Percentiles rank a stretch among this genome's conserved stretches.
Conservation (phyloP, 2,888 invertebrate species). For the Trachelus tabidus region DNA sequence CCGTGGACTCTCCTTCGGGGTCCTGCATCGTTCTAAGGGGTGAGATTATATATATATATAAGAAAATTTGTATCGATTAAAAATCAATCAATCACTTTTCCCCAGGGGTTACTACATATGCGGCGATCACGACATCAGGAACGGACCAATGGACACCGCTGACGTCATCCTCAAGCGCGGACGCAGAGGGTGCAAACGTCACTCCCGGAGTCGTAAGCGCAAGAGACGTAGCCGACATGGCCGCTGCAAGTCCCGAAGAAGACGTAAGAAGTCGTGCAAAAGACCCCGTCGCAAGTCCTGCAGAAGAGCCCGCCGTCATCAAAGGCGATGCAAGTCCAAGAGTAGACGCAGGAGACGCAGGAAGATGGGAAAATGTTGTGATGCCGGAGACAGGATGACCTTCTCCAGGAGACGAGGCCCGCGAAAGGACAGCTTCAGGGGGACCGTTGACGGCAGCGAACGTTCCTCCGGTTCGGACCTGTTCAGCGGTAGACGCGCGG, state of each 20-base stretch:
- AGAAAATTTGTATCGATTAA: neutral
- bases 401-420: neutral
- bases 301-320: conserved; percentile 19
- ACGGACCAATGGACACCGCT: neutral
- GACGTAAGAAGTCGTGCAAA: neutral
- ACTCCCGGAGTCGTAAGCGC: neutral
- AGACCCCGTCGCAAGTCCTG: neutral
- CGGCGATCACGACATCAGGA: neutral
- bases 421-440: neutral
- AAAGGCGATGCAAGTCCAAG: conserved; percentile 15
- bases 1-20: conserved; percentile 57
- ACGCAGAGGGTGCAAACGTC: neutral
- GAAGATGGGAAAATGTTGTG: conserved; percentile 1
- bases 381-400: neutral
- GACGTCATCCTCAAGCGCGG: neutral
- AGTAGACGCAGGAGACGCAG: conserved; percentile 12
- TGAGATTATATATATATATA: conserved; percentile 20
- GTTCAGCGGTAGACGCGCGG: conserved; percentile 16
- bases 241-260: neutral
- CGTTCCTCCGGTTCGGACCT: conserved; percentile 28
- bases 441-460: conserved; percentile 8
- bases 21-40: conserved; percentile 53
- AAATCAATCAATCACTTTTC: neutral
- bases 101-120: neutral
- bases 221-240: neutral